phyloP scores from a whole-genome alignment of 2,113 vertebrate genomes.

The Eolophus roseicapilla region DNA sequence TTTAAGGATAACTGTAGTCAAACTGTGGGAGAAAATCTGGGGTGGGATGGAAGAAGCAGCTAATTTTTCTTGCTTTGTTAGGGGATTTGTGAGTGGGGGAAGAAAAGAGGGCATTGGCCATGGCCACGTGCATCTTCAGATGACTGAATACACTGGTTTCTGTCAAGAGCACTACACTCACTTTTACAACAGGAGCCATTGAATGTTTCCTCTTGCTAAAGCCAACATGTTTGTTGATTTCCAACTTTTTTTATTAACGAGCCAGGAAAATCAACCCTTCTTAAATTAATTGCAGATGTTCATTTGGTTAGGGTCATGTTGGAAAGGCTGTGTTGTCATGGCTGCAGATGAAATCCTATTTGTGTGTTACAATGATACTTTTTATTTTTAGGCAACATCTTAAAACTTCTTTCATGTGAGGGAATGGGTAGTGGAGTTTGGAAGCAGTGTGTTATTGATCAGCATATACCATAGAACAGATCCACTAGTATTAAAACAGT shows the following conservation, averaged over 20 bases:
- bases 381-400: slow-evolving; percentile 16
- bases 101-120: slow-evolving; percentile 2
- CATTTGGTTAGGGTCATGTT: neutral
- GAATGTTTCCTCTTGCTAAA: slow-evolving; percentile 69
- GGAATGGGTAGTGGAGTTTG: neutral
- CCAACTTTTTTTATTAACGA: slow-evolving; percentile 22
- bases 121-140: slow-evolving; percentile 28
- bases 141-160: slow-evolving; percentile 46
- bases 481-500: neutral
- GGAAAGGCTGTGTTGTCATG: slow-evolving; percentile 8
- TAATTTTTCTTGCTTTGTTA: slow-evolving; percentile 39
- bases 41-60: neutral
- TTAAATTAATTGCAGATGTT: slow-evolving; percentile 9
- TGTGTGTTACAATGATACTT: neutral
- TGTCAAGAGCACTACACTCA: slow-evolving; percentile 55
- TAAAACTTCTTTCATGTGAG: neutral
- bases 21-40: slow-evolving; percentile 44
- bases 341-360: slow-evolving; percentile 15
- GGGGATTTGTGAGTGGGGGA: neutral
- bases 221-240: slow-evolving; percentile 41
- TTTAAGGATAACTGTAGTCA: slow-evolving; percentile 47
- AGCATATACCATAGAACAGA: neutral
- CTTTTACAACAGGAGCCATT: slow-evolving; percentile 52
- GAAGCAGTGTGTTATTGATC: neutral
- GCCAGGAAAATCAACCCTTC: slow-evolving; percentile 19